Evolutionary conservation across 2,888 invertebrate species (phyloP), one percentile per base, ranked within the genome.

Genomic region (Parapristionchus giblindavisi): DNA sequence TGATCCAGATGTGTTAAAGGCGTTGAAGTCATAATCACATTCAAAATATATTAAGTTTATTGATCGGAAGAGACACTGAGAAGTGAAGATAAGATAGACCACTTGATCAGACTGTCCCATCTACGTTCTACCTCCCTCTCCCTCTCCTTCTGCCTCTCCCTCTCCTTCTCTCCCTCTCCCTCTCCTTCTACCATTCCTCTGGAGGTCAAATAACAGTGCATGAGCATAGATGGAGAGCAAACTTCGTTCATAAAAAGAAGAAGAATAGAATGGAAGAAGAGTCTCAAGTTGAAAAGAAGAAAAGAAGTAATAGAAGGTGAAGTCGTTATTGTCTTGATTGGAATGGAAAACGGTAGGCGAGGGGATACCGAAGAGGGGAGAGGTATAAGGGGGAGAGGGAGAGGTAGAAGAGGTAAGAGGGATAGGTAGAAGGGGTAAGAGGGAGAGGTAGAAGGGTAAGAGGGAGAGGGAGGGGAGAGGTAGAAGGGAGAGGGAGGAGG

Each of bases 201-300:
- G 63, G 63, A 63, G 63, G 63, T 63, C 63, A 63, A 63, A 38
- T 63, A 63, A 21, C 63, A 14, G 17, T 43, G 43, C 43, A 43
- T 43, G 17, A 8, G 17, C 43, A 14, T 14, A 43, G 43, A 14
- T 43, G 8, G 43, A 17, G n/a, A n/a, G n/a, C n/a, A n/a, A n/a
- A n/a, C n/a, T n/a, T n/a, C n/a, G n/a, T n/a, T n/a, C n/a, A n/a
- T n/a, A n/a, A n/a, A n/a, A n/a, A n/a, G n/a, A n/a, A n/a, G n/a
- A n/a, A n/a, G n/a, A n/a, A n/a, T n/a, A n/a, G n/a, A n/a, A n/a
- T n/a, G n/a, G n/a, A n/a, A n/a, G 34, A 24, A 40, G 3, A 63
- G 34, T 40, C 27, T 40, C 63, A 63, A 63, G 40, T 40, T 40
- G 43, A 43, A 43, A 43, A 43, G 43, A 17, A 43, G 8, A 14